phyloP scores from a whole-genome alignment of 2,113 vertebrate genomes.

The Aldabrachelys gigantea region DNA sequence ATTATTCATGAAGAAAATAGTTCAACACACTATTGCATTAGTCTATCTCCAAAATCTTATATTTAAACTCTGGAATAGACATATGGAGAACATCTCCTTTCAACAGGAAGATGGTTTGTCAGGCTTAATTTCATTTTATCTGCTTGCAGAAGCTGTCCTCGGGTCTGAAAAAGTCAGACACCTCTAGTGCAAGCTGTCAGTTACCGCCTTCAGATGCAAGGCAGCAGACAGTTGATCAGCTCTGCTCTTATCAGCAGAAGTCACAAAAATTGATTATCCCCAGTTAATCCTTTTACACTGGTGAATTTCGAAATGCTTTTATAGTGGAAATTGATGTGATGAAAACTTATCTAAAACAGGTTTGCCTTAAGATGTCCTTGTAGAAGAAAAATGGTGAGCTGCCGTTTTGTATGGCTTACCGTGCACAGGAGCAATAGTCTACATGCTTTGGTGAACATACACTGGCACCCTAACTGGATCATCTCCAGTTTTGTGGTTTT shows the following conservation, averaged over 20 bases:
- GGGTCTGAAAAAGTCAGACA: conserved; percentile 54
- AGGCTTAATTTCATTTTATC: conserved; percentile 69
- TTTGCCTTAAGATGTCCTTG: not conserved
- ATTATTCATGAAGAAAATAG: not conserved
- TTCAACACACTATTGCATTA: not conserved
- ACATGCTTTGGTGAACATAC: not conserved
- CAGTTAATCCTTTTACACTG: conserved; percentile 53
- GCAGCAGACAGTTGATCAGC: conserved; percentile 42
- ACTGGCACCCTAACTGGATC: not conserved
- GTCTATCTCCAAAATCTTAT: conserved; percentile 3
- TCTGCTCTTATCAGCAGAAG: conserved; percentile 60
- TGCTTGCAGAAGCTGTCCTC: conserved; percentile 39
- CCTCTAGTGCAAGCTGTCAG: conserved; percentile 67
- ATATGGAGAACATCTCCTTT: conserved; percentile 22
- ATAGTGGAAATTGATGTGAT: conserved; percentile 10
- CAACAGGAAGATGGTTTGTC: conserved; percentile 49
- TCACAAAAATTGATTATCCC: conserved; percentile 65
- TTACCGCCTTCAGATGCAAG: conserved; percentile 55
- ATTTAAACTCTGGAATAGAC: conserved; percentile 24
- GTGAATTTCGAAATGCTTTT: not conserved
- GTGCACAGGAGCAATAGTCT: not conserved
- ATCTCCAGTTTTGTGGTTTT: not conserved
- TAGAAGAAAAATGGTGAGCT: not conserved
- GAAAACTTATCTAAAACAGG: conserved; percentile 13
- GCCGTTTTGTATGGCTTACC: not conserved